Conservation (phyloP, 2,888 invertebrate species). For the Automeris io region DNA sequence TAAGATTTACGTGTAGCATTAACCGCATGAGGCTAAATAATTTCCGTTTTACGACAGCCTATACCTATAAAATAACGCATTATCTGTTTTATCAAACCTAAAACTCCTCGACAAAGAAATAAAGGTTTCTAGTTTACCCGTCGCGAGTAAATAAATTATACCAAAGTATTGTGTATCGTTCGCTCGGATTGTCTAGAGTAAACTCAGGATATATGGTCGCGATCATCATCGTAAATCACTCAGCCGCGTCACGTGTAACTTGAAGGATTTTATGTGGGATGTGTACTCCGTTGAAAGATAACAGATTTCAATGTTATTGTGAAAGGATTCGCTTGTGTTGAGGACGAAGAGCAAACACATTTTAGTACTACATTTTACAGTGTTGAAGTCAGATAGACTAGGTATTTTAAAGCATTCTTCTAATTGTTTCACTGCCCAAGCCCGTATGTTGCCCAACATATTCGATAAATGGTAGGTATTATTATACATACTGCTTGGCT, state of each 20-base stretch:
- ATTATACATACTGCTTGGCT: too few relatives aligned
- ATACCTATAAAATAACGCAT: conserved; percentile 61
- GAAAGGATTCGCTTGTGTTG: conserved; percentile 6
- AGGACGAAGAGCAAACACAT: background rate
- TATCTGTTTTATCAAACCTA: conserved; percentile 68
- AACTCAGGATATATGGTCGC: conserved; percentile 52
- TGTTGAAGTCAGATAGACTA: too few relatives aligned
- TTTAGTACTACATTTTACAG: background rate
- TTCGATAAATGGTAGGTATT: too few relatives aligned
- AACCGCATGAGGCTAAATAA: conserved; percentile 52
- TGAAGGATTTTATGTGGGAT: conserved; percentile 57
- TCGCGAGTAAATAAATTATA: conserved; percentile 69
- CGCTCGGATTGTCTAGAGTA: conserved; percentile 58
- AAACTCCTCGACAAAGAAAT: conserved; percentile 65
- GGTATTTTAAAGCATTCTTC: too few relatives aligned
- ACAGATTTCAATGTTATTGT: conserved; percentile 37
- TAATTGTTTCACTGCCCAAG: too few relatives aligned
- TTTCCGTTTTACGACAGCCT: conserved; percentile 53
- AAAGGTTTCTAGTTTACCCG: conserved; percentile 60
- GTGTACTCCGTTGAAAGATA: conserved; percentile 47
- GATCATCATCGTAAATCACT: conserved; percentile 59
- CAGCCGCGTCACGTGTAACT: conserved; percentile 48
- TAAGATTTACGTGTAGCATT: conserved; percentile 34
- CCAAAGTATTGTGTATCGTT: conserved; percentile 46
- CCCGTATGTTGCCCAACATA: too few relatives aligned